Base-by-base conservation (phyloP, 2,888 invertebrate species). In the Zeuzera pyrina region DNA sequence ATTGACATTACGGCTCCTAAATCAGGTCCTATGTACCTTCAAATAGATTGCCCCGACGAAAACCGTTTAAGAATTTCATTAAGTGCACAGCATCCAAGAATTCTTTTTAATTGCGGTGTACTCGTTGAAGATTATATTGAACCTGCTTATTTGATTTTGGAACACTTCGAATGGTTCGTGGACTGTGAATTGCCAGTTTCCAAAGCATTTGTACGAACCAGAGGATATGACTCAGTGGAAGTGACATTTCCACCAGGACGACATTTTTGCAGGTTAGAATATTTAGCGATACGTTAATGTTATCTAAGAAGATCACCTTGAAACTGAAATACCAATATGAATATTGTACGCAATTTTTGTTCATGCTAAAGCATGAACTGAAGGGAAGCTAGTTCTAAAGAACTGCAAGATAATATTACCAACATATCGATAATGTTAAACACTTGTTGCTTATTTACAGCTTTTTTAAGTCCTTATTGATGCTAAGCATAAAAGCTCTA, bases 91-190 rank as follows among this genome's bases (percentile, higher is more conserved):
- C 68, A 76, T 42, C 77, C 81, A 8, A 67, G 72, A 24, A 37
- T 79, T 1, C 41, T 79, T 3, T 15, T 54, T 0, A 72, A 83
- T 29, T 49, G 57, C 39, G 69, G 72, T 2, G 39, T 56, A 2
- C 58, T 62, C 0, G 39, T 70, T 2, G 34, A 42, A 0, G 69
- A 73, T 11, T 51, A 55, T 14, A 58, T 73, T 4, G 73, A 78
- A 35, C 55, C 65, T n/a, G 65, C 67, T 0, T 61, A 81, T 42
- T 12, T 79, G 12, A 33, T 81, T 0, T 22, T 83, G 30, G 81
- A 83, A 38, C 47, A 45, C 5, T 74, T 81, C 23, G 65, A 73
- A 33, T 83, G 76, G 77, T 79, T 79, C 15, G 45, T 47, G 1
- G 72, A 74, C 31, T 41, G 45, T 14, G 56, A 59, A 3, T 2